Conservation (phyloP, 1,140 invertebrate species). For the Argopecten irradians region DNA sequence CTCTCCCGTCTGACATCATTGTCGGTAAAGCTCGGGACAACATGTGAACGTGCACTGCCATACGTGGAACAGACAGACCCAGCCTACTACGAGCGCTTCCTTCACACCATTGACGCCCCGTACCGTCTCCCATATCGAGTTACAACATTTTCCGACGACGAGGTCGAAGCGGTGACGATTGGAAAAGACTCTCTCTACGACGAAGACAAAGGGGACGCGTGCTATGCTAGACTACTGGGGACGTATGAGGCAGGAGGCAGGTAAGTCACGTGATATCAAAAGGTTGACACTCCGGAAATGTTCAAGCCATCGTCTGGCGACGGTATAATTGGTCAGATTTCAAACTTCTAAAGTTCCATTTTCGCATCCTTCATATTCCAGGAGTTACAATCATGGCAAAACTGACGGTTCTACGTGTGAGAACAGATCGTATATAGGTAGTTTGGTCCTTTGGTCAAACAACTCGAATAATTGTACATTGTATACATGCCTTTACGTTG, state of each 20-base stretch:
- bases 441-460: too few relatives aligned
- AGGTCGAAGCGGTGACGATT: not conserved
- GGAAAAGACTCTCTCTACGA: constrained; percentile 55
- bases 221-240: constrained; percentile 64
- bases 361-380: not conserved
- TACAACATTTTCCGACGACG: constrained; percentile 36
- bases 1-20: constrained; percentile 28
- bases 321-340: not conserved
- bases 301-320: not conserved
- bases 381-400: not conserved
- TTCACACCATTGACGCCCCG: constrained; percentile 55
- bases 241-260: constrained; percentile 52
- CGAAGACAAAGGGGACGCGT: constrained; percentile 63
- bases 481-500: too few relatives aligned
- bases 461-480: too few relatives aligned
- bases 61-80: constrained; percentile 47
- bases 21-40: constrained; percentile 19
- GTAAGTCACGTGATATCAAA: constrained; percentile 31
- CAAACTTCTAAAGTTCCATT: not conserved
- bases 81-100: constrained; percentile 58
- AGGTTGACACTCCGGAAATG: not conserved
- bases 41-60: constrained; percentile 44
- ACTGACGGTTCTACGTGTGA: too few relatives aligned
- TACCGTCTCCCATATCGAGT: constrained; percentile 58
- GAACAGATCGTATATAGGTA: too few relatives aligned